Evolutionary conservation across 2,113 vertebrate species (phyloP).

Genomic region (Heloderma charlesbogerti): DNA sequence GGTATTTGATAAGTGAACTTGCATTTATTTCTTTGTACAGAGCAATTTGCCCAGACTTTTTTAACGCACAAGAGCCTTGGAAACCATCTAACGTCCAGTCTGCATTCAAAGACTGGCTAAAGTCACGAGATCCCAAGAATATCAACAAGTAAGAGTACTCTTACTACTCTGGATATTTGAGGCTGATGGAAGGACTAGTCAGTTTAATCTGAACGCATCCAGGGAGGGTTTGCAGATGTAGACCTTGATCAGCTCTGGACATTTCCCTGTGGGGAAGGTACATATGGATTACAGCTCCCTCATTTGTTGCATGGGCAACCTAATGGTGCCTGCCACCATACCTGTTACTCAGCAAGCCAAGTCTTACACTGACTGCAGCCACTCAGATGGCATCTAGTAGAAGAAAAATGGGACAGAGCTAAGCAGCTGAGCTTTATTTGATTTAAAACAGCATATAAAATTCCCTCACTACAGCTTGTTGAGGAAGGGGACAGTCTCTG

Average conservation of each 20-base stretch:
- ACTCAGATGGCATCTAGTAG: neutral
- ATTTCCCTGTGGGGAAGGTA: neutral
- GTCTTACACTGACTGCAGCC: neutral
- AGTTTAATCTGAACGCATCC: neutral
- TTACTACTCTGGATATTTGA: neutral
- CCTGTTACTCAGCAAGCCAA: neutral
- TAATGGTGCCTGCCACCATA: neutral
- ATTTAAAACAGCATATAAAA: neutral
- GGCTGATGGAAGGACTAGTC: neutral
- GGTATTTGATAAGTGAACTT: neutral
- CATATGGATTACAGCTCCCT: neutral
- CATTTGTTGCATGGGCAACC: neutral
- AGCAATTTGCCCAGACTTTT: constrained; percentile 83
- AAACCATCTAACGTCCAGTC: constrained; percentile 75
- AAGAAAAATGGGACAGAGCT: no score
- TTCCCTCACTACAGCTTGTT: neutral
- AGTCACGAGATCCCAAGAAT: constrained; percentile 79
- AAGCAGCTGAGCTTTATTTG: no score
- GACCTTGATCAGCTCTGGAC: neutral
- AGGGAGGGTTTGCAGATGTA: neutral
- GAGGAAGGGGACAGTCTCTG: neutral
- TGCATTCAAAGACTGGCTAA: constrained; percentile 80
- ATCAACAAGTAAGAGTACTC: constrained; percentile 75
- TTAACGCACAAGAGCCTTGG: constrained; percentile 80
- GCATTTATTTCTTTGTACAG: constrained; percentile 48